These are phyloP conservation scores for Anhinga rufa DNA, from an alignment of 2,113 vertebrate genomes.

Conservation along the genomic window DNA sequence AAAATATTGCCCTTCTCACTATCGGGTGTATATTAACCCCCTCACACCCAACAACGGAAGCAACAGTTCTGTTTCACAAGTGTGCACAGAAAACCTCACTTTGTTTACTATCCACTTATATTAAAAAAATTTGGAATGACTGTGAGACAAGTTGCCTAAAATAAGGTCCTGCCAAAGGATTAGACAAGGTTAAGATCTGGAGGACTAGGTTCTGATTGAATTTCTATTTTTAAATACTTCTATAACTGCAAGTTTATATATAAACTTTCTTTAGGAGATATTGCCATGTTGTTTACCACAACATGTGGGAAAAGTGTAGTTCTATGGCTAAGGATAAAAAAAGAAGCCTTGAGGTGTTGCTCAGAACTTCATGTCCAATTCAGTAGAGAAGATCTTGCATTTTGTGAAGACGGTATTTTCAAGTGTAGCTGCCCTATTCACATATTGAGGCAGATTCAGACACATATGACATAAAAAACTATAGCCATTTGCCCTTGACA, in stretches of 20 bases:
- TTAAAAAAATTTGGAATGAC: background rate
- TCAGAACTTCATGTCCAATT: background rate
- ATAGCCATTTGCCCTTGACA: background rate
- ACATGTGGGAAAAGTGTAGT: background rate
- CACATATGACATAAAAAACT: background rate
- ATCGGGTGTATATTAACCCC: background rate
- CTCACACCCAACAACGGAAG: background rate
- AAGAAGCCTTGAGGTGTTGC: background rate
- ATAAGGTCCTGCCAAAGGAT: background rate
- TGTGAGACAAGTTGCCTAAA: background rate
- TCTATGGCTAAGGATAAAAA: background rate
- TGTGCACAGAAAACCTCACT: background rate
- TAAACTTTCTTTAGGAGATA: background rate
- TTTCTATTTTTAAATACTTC: background rate
- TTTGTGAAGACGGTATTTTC: background rate
- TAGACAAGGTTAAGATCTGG: background rate
- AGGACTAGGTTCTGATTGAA: background rate
- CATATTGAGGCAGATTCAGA: background rate
- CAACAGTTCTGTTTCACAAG: background rate
- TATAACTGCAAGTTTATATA: background rate
- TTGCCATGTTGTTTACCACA: background rate
- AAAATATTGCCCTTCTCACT: background rate
- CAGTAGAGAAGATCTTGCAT: fast-evolving
- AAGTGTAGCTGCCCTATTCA: background rate
- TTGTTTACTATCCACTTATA: background rate